Evolutionary conservation across 2,113 vertebrate genomes (phyloP), one percentile per base, ranked within the genome.

Genomic region (Oxyruncus cristatus): DNA sequence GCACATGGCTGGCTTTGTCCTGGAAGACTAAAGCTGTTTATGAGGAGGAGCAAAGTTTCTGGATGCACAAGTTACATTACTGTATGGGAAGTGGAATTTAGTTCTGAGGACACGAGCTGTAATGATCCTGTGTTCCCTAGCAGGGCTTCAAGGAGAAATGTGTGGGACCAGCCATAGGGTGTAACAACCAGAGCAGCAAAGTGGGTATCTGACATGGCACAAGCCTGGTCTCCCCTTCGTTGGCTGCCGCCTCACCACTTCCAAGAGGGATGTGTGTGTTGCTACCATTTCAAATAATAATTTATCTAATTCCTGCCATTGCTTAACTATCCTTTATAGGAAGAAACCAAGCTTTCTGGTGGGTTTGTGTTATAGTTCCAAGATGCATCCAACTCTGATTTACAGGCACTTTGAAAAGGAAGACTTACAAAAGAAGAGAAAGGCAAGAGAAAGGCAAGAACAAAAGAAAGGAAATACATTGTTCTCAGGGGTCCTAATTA

Each of bases 201-300:
- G 23, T 0, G 1, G 32, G 22, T 20, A 17, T 6, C 23, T 44
- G 26, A 52, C 28, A 61, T 27, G 49, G 24, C 37, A 10, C 13
- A 50, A 50, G 12, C 37, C 49, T 72, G 41, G 18, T 75, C 21
- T 55, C 32, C 50, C n/a, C 23, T 75, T 75, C 79, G 5, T 21
- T 26, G 14, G 12, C 68, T 82, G 58, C 28, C 44, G 39, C 23
- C 63, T 42, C 59, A 22, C 32, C 22, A 22, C 2, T 50, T 81
- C 18, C 0, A 1, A 62, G 42, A 22, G 6, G 6, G n/a, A 46
- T 56, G 19, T 41, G 8, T 42, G 24, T 0, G 0, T 11, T 32
- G 30, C 33, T 41, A 67, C 52, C 2, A 1, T 16, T 62, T 55
- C 15, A 41, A 56, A 81, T 41, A 47, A 35, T 58, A 32, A 27